A percentile compares a stretch with the other conserved stretches of the same genome.
These are phyloP conservation scores for Microtus ochrogaster DNA, from an alignment of 2,113 vertebrate species.

Conservation along the genomic window DNA sequence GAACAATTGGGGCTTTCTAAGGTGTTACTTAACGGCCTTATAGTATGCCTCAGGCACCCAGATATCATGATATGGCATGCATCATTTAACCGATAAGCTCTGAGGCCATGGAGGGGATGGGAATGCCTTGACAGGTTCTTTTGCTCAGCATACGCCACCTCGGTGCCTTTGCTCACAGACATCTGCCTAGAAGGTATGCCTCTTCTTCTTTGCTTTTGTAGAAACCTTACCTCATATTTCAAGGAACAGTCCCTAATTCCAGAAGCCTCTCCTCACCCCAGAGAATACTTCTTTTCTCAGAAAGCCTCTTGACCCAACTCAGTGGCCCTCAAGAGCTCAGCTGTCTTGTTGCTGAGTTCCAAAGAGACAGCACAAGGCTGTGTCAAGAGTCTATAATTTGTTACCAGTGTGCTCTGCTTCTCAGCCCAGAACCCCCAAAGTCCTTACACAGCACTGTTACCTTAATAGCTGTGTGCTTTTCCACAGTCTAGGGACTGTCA, in stretches of 20 bases:
- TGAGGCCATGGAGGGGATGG: slow-evolving; percentile 47
- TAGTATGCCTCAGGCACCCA: background rate
- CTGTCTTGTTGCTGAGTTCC: background rate
- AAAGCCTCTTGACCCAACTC: slow-evolving; percentile 16
- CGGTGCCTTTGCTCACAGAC: background rate
- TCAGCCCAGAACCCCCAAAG: background rate
- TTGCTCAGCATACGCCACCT: background rate
- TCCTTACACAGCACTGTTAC: background rate
- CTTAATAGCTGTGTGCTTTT: background rate
- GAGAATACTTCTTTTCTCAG: slow-evolving; percentile 1
- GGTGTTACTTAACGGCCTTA: slow-evolving; percentile 6
- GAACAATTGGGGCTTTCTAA: slow-evolving; percentile 58
- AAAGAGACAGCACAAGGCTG: background rate
- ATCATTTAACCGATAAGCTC: slow-evolving; percentile 47
- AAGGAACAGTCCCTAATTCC: background rate
- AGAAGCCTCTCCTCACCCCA: slow-evolving; percentile 6
- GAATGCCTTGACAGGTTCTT: background rate
- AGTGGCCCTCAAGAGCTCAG: background rate
- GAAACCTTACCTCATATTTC: slow-evolving; percentile 23
- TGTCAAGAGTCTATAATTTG: background rate
- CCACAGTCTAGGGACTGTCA: background rate
- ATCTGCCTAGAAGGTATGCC: background rate
- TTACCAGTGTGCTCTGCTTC: background rate
- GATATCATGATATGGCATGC: slow-evolving; percentile 41
- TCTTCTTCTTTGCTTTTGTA: background rate